Percentiles rank a stretch among this genome's conserved stretches.
Conservation (phyloP, 2,113 vertebrate genomes). For the Hemiscyllium ocellatum region DNA sequence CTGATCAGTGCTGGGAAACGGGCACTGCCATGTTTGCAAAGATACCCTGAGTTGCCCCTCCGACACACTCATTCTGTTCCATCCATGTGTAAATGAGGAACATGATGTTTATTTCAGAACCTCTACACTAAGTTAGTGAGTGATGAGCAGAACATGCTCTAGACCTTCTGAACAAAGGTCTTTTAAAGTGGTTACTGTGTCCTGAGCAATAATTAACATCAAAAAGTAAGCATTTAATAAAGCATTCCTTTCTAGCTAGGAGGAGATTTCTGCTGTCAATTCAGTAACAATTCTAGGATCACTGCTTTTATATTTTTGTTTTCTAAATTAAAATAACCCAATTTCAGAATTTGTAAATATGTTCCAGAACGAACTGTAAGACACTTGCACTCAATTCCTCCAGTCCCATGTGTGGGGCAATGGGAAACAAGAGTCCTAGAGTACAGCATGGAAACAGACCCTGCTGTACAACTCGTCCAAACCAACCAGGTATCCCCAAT, state of each 20-base stretch:
- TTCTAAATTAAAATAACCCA: neutral
- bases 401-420: too few species aligned
- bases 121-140: neutral
- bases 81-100: neutral
- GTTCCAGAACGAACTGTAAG: neutral
- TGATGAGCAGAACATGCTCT: neutral
- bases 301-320: neutral
- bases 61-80: neutral
- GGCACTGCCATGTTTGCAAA: neutral
- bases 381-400: neutral
- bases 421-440: too few species aligned
- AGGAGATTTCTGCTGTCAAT: neutral
- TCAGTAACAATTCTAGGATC: neutral
- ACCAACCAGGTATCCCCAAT: too few species aligned
- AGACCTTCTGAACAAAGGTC: neutral
- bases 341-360: neutral
- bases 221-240: neutral
- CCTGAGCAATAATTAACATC: neutral
- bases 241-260: neutral
- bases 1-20: neutral
- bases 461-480: too few species aligned
- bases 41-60: neutral
- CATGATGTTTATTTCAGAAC: neutral
- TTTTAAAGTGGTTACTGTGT: neutral
- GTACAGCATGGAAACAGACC: too few species aligned